Conservation (phyloP, 1,140 invertebrate genomes). For the Bombus confusus region DNA sequence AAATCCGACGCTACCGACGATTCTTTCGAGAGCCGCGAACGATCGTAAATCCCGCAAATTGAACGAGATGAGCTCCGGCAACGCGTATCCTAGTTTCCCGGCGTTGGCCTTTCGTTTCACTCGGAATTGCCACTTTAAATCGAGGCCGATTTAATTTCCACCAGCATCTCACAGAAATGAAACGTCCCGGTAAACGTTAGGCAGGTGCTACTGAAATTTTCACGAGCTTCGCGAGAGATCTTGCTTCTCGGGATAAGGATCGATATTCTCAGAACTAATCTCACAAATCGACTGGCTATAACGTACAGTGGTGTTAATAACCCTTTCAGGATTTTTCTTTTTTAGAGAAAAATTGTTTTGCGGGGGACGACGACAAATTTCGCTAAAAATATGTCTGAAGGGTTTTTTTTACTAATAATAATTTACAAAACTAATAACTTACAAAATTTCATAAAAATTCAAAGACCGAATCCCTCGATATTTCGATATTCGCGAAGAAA, state of each 20-base stretch:
- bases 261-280: too few species aligned
- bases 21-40: not conserved
- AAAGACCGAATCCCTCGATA: too few species aligned
- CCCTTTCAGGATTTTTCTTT: too few species aligned
- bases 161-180: conserved; percentile 17
- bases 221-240: not conserved
- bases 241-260: not conserved
- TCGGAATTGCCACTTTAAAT: conserved; percentile 38
- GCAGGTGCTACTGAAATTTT: not conserved
- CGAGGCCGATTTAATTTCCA: conserved; percentile 38
- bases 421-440: too few species aligned
- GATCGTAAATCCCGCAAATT: conserved; percentile 22
- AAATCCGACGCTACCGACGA: not conserved
- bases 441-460: too few species aligned
- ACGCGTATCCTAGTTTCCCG: not conserved
- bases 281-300: too few species aligned
- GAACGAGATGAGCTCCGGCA: conserved; percentile 12
- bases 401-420: too few species aligned
- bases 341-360: too few species aligned
- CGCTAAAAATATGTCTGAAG: too few species aligned
- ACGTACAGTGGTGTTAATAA: too few species aligned
- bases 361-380: too few species aligned
- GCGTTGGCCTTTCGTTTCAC: not conserved
- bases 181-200: not conserved
- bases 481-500: too few species aligned